Percentiles rank a stretch among this genome's conserved stretches.
phyloP scores from a whole-genome alignment of 2,888 invertebrate species.

The Harpalus rubripes region DNA sequence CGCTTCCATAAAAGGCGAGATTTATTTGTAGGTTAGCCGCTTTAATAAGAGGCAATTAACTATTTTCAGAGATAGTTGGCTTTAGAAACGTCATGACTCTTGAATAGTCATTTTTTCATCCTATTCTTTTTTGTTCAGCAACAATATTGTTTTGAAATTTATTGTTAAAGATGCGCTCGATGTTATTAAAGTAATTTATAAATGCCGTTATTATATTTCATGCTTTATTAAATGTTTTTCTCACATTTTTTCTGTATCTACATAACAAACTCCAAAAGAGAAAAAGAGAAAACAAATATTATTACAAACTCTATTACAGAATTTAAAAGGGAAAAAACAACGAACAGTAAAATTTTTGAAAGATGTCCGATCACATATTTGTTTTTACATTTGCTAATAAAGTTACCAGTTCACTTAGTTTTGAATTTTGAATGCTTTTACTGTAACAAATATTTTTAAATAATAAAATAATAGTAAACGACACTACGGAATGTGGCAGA shows the following conservation, averaged over 20 bases:
- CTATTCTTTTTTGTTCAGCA: constrained; percentile 38
- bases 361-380: no score
- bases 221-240: constrained; percentile 28
- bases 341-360: no score
- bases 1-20: constrained; percentile 58
- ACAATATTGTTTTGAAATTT: constrained; percentile 48
- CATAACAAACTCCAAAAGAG: neutral
- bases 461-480: no score
- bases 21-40: constrained; percentile 60
- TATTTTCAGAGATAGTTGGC: constrained; percentile 55
- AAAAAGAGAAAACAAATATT: neutral
- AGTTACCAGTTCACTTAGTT: no score
- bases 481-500: no score
- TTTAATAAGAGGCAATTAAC: constrained; percentile 63
- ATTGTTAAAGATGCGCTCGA: constrained; percentile 30
- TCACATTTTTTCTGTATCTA: neutral
- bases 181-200: constrained; percentile 38
- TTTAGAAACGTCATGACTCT: constrained; percentile 52
- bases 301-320: neutral
- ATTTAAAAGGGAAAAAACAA: no score
- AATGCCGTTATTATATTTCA: constrained; percentile 20
- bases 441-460: no score
- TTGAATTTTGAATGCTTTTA: no score
- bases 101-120: constrained; percentile 34
- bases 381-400: no score